Evolutionary conservation across 2,113 vertebrate species (phyloP).

Genomic region (Trematocara marginatum): DNA sequence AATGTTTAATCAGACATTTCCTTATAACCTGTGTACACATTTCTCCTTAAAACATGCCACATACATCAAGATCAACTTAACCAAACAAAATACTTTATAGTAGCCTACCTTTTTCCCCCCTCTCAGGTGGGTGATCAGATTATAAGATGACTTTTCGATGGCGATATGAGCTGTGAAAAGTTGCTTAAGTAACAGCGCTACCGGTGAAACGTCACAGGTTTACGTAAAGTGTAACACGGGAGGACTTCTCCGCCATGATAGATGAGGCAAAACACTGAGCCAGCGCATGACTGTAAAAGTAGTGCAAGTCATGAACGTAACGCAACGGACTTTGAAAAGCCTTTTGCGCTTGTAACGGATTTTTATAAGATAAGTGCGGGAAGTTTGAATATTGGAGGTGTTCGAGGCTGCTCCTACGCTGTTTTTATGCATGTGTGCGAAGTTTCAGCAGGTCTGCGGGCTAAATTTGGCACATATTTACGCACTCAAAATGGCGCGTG

Average conservation of each 20-base stretch:
- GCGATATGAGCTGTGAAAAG: background rate
- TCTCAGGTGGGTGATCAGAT: background rate
- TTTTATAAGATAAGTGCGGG: accelerated
- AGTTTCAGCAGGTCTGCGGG: background rate
- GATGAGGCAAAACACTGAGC: background rate
- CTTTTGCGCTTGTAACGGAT: accelerated
- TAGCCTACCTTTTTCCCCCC: accelerated
- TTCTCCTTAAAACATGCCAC: background rate
- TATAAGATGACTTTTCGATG: background rate
- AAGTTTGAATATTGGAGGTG: background rate
- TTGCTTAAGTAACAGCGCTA: slow-evolving; percentile 26
- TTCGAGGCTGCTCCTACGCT: background rate
- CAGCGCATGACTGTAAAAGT: background rate
- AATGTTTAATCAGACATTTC: background rate
- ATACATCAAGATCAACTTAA: background rate
- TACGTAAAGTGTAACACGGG: background rate
- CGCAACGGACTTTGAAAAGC: background rate
- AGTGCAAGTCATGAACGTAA: background rate
- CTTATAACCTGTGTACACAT: background rate
- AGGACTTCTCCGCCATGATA: background rate
- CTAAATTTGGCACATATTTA: background rate
- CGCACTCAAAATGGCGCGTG: slow-evolving; percentile 42
- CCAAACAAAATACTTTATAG: background rate
- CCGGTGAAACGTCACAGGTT: slow-evolving; percentile 16
- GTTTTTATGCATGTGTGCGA: background rate